Evolutionary conservation across 2,797 vertebrate genomes (phyloP).

Genomic region (Cuculus canorus): DNA sequence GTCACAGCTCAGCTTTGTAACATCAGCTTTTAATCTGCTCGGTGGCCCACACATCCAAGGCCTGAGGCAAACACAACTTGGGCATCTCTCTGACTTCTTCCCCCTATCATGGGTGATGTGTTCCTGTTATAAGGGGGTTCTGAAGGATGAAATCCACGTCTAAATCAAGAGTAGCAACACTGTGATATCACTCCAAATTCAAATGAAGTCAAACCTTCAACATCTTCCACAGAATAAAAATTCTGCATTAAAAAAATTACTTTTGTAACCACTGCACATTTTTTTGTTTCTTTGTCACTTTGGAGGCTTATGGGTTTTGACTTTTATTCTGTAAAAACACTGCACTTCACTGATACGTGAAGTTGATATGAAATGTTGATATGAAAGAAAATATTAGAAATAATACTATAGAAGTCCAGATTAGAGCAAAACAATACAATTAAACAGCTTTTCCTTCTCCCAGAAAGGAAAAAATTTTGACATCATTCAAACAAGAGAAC

Average conservation of each 20-base stretch:
- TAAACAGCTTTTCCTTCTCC: not conserved
- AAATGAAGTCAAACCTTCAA: not conserved
- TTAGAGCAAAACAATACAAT: not conserved
- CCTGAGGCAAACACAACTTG: not conserved
- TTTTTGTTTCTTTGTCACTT: not conserved
- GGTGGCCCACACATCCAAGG: not conserved
- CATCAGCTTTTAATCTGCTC: not conserved
- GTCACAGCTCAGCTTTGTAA: not conserved
- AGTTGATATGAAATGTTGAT: not conserved
- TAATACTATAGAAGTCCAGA: not conserved
- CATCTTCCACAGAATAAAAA: not conserved
- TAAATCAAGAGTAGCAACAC: not conserved
- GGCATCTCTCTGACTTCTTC: not conserved
- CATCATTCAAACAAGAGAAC: accelerated
- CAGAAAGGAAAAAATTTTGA: not conserved
- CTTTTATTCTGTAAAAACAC: not conserved
- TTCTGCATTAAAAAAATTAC: not conserved
- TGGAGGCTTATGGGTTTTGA: accelerated
- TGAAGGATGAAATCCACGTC: not conserved
- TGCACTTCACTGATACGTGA: too few species aligned
- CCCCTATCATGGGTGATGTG: not conserved
- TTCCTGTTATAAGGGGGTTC: not conserved
- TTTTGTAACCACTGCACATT: not conserved
- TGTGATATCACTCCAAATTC: not conserved
- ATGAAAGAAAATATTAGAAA: not conserved